Percentiles rank a stretch among this genome's conserved stretches.
These are phyloP conservation scores for Papilio polytes DNA, from an alignment of 1,140 invertebrate genomes.

Conservation along the genomic window DNA sequence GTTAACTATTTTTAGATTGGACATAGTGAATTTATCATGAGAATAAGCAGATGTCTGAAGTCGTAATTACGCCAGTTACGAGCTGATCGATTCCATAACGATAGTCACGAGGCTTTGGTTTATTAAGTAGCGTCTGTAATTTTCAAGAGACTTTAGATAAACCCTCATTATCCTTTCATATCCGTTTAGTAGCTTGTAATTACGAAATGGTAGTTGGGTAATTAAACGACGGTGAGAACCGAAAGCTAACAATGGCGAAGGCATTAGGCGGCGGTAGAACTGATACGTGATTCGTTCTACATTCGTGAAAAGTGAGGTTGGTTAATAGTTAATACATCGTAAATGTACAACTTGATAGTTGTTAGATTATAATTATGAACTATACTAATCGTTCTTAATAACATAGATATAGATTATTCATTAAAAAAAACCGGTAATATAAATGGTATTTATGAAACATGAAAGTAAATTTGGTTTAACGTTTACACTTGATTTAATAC, in stretches of 20 bases:
- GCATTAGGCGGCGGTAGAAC: conserved; percentile 27
- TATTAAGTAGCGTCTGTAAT: conserved; percentile 37
- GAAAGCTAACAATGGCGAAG: conserved; percentile 30
- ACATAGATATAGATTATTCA: too few species aligned
- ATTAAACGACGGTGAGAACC: conserved; percentile 39
- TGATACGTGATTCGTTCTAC: conserved; percentile 25
- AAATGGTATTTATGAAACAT: too few species aligned
- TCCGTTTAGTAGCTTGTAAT: conserved; percentile 38
- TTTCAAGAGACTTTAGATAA: conserved; percentile 30
- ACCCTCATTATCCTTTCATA: conserved; percentile 40
- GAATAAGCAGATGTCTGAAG: background rate
- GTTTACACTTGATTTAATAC: too few species aligned
- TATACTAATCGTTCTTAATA: background rate
- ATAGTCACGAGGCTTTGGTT: conserved; percentile 24
- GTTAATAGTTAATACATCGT: conserved; percentile 6
- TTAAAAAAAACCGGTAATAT: too few species aligned
- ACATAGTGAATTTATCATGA: background rate
- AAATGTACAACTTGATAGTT: conserved; percentile 7
- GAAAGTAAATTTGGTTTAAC: too few species aligned
- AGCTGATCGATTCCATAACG: conserved; percentile 14
- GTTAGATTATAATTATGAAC: background rate
- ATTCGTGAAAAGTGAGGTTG: conserved; percentile 1
- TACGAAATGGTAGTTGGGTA: conserved; percentile 38
- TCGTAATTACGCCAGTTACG: background rate
- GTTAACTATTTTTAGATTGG: background rate